These are phyloP conservation scores for Cololabis saira DNA, from an alignment of 2,113 vertebrate genomes.

Conservation along the genomic window DNA sequence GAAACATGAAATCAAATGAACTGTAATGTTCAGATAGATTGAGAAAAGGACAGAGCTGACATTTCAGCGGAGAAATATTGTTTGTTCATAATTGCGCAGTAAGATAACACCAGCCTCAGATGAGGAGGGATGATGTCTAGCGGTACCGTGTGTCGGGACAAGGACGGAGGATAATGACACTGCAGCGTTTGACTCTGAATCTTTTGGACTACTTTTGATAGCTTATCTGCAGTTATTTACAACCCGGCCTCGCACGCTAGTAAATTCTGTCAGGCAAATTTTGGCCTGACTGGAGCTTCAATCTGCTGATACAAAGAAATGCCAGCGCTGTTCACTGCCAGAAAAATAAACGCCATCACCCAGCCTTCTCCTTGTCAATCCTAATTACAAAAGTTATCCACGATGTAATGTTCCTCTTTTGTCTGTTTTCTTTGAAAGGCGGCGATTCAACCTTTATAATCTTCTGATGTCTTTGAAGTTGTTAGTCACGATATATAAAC, in stretches of 20 bases:
- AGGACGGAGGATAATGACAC: background rate
- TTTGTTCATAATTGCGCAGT: too few species aligned
- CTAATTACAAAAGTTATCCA: too few species aligned
- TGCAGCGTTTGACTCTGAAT: background rate
- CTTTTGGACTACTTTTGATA: background rate
- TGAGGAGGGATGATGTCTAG: background rate
- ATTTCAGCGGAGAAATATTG: too few species aligned
- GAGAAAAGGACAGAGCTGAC: too few species aligned
- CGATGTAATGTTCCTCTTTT: too few species aligned
- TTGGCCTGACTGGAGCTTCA: background rate
- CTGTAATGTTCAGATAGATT: background rate
- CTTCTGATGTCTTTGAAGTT: too few species aligned
- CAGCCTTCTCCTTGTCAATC: too few species aligned
- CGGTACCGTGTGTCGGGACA: background rate
- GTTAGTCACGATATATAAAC: too few species aligned
- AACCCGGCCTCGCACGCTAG: background rate
- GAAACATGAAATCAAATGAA: background rate
- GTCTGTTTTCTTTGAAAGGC: too few species aligned
- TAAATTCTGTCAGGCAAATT: constrained; percentile 6
- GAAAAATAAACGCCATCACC: too few species aligned
- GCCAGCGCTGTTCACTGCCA: background rate
- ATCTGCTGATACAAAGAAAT: constrained; percentile 1
- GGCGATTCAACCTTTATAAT: too few species aligned
- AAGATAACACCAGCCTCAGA: background rate
- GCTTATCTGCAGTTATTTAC: constrained; percentile 2